Base-by-base conservation (phyloP, 2,888 invertebrate species). In the Himalopsyche japonica region DNA sequence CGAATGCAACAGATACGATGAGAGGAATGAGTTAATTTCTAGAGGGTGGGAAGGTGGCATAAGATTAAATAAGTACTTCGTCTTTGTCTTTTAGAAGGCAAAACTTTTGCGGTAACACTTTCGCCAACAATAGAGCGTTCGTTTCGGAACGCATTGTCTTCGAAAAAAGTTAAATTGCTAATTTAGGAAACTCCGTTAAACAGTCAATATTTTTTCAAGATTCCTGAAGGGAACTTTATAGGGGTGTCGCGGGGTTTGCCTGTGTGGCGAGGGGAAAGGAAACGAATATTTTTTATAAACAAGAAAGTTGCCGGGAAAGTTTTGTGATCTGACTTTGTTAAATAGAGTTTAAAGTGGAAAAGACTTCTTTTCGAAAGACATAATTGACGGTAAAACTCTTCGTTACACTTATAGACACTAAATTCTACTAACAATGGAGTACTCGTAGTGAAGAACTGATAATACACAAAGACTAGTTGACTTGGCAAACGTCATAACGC, bases 141-240 rank as follows among this genome's bases (percentile, higher is more conserved):
- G 49, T 48, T 76, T 49, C 43, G 57, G 8, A 81, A 76, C 81
- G 82, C 82, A 82, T 82, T 82, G 82, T 78, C 82, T 82, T 57
- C 27, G 37, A 79, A 83, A 79, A 83, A 83, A 83, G 83, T 83
- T 83, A 64, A 83, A 83, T 83, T 83, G 79, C 70, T 83, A 79
- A 83, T 83, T 83, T 83, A 79, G 24, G 24, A 79, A 79, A 79
- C 79, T 79, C 47, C 10, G 79, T 79, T 27, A n/a, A 24, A 48
- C 43, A 47, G 43, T 79, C 48, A 79, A 30, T 48, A 47, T 79
- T 77, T 77, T 77, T 77, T 77, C 34, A 37, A 77, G 37, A 77
- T 77, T 77, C 70, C 10, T 12, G 70, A 70, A 70, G 30, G 27
- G 27, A 70, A 70, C 24, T 70, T 70, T 70, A 70, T 12, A 70